A percentile compares a stretch with the other conserved stretches of the same genome.
These are phyloP conservation scores for Enhydra lutris DNA, from an alignment of 2,113 vertebrate species.

Conservation along the genomic window DNA sequence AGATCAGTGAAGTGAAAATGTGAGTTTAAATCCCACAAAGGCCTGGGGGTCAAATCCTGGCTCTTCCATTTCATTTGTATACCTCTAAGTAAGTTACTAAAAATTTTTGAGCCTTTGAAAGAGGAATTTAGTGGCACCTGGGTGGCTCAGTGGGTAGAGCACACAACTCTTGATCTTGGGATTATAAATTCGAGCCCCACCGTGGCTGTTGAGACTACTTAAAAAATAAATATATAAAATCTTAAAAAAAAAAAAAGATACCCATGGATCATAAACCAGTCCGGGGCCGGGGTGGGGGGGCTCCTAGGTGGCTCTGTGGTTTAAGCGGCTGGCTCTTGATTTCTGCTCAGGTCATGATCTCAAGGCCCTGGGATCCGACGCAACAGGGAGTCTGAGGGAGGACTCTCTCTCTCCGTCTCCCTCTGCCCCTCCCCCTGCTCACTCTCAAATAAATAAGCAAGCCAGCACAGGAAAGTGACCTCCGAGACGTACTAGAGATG, in stretches of 20 bases:
- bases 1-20: neutral
- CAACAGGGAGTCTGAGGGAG: neutral
- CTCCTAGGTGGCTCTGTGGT: neutral
- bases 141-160: neutral
- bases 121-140: too few species aligned
- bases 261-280: neutral
- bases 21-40: neutral
- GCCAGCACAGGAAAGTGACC: neutral
- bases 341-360: neutral
- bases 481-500: neutral
- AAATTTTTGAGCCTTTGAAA: neutral
- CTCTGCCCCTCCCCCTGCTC: neutral
- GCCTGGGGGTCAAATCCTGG: neutral
- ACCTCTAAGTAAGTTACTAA: neutral
- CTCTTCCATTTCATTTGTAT: neutral
- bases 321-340: neutral
- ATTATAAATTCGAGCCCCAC: neutral
- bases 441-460: neutral
- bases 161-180: neutral
- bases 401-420: neutral
- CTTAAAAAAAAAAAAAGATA: neutral
- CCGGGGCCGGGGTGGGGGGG: too few species aligned
- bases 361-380: too few species aligned
- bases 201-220: neutral
- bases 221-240: neutral